phyloP scores from a whole-genome alignment of 2,888 invertebrate species.

The Trisateles emortualis region DNA sequence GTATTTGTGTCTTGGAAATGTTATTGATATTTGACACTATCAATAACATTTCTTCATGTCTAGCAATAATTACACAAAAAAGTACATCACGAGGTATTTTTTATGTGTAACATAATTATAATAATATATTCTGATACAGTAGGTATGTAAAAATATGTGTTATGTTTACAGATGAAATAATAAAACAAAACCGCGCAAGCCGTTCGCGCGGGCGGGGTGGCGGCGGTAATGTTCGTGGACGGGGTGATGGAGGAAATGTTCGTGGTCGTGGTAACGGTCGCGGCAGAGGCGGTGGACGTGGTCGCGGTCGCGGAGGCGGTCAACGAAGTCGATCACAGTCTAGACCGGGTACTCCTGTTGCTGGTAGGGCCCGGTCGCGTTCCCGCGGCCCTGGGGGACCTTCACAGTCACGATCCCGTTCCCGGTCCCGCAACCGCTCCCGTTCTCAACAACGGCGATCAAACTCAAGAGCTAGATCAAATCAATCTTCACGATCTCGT shows the following conservation, averaged over 20 bases:
- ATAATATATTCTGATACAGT: no score
- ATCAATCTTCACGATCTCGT: no score
- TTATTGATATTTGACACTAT: no score
- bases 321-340: slow-evolving; percentile 58
- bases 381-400: slow-evolving; percentile 58
- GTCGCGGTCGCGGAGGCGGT: slow-evolving; percentile 39
- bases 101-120: no score
- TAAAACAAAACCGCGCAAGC: slow-evolving; percentile 72
- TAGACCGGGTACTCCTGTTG: slow-evolving; percentile 53
- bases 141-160: no score
- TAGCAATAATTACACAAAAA: no score
- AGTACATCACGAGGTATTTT: no score
- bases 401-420: slow-evolving; percentile 58
- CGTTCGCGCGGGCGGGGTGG: slow-evolving; percentile 72
- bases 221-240: slow-evolving; percentile 43
- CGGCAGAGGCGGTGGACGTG: slow-evolving; percentile 43
- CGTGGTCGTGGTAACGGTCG: slow-evolving; percentile 40
- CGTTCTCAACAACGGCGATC: slow-evolving; percentile 53
- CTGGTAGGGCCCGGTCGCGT: slow-evolving; percentile 57
- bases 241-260: slow-evolving; percentile 36
- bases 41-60: no score
- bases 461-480: slow-evolving; percentile 66
- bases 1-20: no score
- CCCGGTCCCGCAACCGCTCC: slow-evolving; percentile 60
- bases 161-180: slow-evolving; percentile 72